Percentiles rank a stretch among this genome's conserved stretches.
phyloP scores from a whole-genome alignment of 1,140 invertebrate genomes.

The Drosophila bocki region DNA sequence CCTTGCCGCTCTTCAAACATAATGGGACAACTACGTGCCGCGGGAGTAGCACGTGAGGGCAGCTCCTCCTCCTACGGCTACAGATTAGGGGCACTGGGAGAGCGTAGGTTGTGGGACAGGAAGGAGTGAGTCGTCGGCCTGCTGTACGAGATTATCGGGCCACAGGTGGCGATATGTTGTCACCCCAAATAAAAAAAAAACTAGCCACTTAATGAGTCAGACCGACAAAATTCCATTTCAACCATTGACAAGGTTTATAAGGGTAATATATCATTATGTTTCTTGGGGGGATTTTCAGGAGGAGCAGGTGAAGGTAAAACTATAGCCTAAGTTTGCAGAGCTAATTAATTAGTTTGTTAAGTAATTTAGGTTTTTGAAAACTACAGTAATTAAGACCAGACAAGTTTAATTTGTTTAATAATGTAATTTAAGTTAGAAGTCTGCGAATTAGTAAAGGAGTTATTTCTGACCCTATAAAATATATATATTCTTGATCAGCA shows the following conservation, averaged over 20 bases:
- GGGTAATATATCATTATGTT: neutral
- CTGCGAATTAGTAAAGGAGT: no score
- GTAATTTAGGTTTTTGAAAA: neutral
- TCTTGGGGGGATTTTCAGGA: neutral
- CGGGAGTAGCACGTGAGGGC: constrained; percentile 13
- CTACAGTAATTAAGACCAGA: neutral
- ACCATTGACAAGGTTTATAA: neutral
- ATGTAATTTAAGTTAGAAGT: neutral
- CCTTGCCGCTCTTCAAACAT: constrained; percentile 58
- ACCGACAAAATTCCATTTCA: neutral
- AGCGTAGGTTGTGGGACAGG: neutral
- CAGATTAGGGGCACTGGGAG: constrained; percentile 23
- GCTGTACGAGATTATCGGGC: constrained; percentile 5
- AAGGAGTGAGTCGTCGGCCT: constrained; percentile 8
- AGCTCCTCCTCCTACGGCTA: neutral
- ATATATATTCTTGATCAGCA: no score
- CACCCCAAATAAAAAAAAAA: constrained; percentile 1
- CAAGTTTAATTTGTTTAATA: no score
- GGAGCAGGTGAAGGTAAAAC: neutral
- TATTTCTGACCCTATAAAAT: no score
- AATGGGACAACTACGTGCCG: constrained; percentile 32
- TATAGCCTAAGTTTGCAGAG: neutral
- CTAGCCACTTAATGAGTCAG: constrained; percentile 22
- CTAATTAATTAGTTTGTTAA: neutral
- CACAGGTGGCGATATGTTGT: constrained; percentile 13